phyloP scores from a whole-genome alignment of 2,888 invertebrate genomes.

The Apamea sordens region DNA sequence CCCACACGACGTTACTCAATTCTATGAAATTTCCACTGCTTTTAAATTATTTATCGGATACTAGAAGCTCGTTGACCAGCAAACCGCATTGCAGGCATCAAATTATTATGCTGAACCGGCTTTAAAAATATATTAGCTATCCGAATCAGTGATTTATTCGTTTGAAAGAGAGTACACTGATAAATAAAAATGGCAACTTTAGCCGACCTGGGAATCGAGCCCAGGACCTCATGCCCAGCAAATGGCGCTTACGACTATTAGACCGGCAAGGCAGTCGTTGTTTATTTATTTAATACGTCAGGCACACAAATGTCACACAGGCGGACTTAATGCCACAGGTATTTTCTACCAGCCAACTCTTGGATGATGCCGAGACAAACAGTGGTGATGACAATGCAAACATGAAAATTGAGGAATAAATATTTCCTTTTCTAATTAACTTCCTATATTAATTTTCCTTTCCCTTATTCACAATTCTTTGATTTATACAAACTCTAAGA shows the following conservation, averaged over 20 bases:
- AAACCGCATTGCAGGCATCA: slow-evolving; percentile 34
- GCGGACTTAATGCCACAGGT: too few relatives aligned
- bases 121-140: background rate
- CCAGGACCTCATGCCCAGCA: background rate
- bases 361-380: too few relatives aligned
- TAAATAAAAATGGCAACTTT: background rate
- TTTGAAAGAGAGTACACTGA: background rate
- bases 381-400: too few relatives aligned
- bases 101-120: background rate
- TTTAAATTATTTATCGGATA: slow-evolving; percentile 6
- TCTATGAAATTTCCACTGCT: slow-evolving; percentile 9
- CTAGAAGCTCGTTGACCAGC: background rate
- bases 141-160: background rate
- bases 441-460: too few relatives aligned
- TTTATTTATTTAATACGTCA: too few relatives aligned
- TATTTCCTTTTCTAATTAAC: too few relatives aligned
- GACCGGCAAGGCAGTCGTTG: too few relatives aligned
- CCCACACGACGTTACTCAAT: background rate
- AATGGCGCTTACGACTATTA: background rate
- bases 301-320: too few relatives aligned
- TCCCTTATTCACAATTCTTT: slow-evolving; percentile 5
- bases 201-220: background rate
- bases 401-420: too few relatives aligned
- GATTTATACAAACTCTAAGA: slow-evolving; percentile 4
- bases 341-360: too few relatives aligned